Evolutionary conservation across 2,797 vertebrate species (phyloP).

Genomic region (Sebastes trivittatus): DNA sequence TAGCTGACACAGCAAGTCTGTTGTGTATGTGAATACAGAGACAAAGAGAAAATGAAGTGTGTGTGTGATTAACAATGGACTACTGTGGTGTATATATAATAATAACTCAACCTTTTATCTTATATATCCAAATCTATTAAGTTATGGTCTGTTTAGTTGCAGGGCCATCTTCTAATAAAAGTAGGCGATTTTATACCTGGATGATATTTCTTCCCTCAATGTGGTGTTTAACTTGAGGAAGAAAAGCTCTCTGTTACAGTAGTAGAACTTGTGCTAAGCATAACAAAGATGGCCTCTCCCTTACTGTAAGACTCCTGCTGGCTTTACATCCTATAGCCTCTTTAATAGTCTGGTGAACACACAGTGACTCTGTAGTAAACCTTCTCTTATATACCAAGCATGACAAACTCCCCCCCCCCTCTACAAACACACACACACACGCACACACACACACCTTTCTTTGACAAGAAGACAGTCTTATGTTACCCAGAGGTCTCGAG

Average conservation of each 20-base stretch:
- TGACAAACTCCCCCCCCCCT: not conserved
- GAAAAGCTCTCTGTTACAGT: not conserved
- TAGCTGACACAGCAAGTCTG: conserved; percentile 82
- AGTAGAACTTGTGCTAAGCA: not conserved
- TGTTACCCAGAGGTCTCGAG: not conserved
- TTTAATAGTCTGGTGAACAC: conserved; percentile 22
- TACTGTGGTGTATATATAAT: not conserved
- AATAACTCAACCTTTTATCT: not conserved
- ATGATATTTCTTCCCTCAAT: not conserved
- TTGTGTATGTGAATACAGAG: conserved; percentile 8
- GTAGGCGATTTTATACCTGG: not conserved
- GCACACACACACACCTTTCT: not conserved
- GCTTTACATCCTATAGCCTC: conserved; percentile 14
- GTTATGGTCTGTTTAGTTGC: not conserved
- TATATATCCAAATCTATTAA: not conserved
- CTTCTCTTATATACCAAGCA: not conserved
- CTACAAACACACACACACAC: not conserved
- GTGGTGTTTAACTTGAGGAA: not conserved
- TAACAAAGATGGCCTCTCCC: conserved; percentile 7
- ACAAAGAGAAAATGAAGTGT: not conserved
- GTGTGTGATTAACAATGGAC: not conserved
- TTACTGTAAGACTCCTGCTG: conserved; percentile 1
- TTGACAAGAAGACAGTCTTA: not conserved
- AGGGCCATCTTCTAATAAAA: not conserved
- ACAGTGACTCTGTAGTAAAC: conserved; percentile 8